Base-by-base conservation (phyloP, 2,888 invertebrate species). In the Endomychus coccineus region DNA sequence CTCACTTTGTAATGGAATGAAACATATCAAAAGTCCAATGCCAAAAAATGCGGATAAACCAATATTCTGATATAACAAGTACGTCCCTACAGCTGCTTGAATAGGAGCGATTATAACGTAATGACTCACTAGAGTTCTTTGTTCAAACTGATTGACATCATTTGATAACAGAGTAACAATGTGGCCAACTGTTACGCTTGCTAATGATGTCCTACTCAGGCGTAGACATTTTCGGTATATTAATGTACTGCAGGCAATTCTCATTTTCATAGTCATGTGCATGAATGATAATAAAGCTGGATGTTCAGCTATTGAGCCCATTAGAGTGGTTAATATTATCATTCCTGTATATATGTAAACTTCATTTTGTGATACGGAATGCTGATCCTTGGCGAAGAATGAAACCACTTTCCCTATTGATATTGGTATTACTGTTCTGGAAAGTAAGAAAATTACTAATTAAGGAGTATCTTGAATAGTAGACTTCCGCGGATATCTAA, bases 221-320 rank as follows among this genome's bases (percentile, higher is more conserved):
- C 55, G 52, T 35, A 67, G 43, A 2, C 59, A 55, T 52, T 92
- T 92, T 58, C 88, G 75, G 58, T 88, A 90, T 40, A 92, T 77
- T 16, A 91, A 69, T 0, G 86, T 80, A 54, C 88, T 86, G 56
- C 84, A 82, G 0, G 87, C 83, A 1, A 91, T 77, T 9, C 90
- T 70, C 62, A 89, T 74, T 64, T 85, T 80, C 87, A 89, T 85
- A 33, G 90, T 86, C 63, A 85, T 76, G 55, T 87, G 83, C 42
- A 83, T 71, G 12, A 86, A 77, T 14, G 80, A 83, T 76, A 92
- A 80, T 80, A 94, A 88, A 56, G 86, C 87, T 0, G 91, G 90
- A 68, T 97, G 64, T n/a, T 50, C 51, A 16, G 61, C 39, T 7
- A 62, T 39, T 9, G 54, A 47, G 36, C 62, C 59, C 4, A 58